Percentiles rank a stretch among this genome's conserved stretches.
Conservation (phyloP, 1,140 invertebrate species). For the Neodiprion fabricii region DNA sequence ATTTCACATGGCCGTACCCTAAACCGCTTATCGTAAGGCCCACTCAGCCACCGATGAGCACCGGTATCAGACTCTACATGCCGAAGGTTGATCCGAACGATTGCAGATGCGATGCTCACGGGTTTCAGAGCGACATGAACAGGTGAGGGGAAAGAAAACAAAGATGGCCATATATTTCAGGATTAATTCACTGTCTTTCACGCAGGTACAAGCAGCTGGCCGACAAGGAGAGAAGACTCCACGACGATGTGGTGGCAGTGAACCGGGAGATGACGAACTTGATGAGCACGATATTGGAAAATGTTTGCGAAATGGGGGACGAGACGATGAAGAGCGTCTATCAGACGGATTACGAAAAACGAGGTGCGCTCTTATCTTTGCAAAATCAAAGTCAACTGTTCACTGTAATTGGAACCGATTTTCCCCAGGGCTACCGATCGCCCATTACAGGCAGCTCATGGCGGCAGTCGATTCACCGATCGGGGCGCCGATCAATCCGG, state of each 20-base stretch:
- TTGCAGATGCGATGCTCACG: constrained; percentile 36
- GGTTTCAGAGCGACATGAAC: constrained; percentile 26
- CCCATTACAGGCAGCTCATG: constrained; percentile 50
- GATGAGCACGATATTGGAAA: constrained; percentile 64
- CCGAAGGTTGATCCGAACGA: constrained; percentile 31
- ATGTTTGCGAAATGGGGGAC: constrained; percentile 64
- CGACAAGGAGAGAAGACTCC: constrained; percentile 63
- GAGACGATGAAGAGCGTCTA: constrained; percentile 67
- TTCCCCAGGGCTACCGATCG: constrained; percentile 43
- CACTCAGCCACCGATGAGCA: constrained; percentile 31
- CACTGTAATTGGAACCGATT: background rate
- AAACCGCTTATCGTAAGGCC: constrained; percentile 60
- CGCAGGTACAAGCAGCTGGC: constrained; percentile 64
- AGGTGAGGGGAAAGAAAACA: constrained; percentile 27
- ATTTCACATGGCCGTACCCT: constrained; percentile 66
- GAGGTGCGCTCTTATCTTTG: constrained; percentile 51
- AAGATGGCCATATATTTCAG: constrained; percentile 42
- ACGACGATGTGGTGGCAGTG: constrained; percentile 60
- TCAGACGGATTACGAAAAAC: constrained; percentile 65
- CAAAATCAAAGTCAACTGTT: background rate
- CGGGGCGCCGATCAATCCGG: constrained; percentile 50
- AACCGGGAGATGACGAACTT: constrained; percentile 65
- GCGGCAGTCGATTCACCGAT: constrained; percentile 56
- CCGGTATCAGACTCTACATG: constrained; percentile 46
- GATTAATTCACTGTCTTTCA: constrained; percentile 64